Evolutionary conservation across 2,113 vertebrate genomes (phyloP), one percentile per base, ranked within the genome.

Genomic region (Rhinichthys klamathensis): DNA sequence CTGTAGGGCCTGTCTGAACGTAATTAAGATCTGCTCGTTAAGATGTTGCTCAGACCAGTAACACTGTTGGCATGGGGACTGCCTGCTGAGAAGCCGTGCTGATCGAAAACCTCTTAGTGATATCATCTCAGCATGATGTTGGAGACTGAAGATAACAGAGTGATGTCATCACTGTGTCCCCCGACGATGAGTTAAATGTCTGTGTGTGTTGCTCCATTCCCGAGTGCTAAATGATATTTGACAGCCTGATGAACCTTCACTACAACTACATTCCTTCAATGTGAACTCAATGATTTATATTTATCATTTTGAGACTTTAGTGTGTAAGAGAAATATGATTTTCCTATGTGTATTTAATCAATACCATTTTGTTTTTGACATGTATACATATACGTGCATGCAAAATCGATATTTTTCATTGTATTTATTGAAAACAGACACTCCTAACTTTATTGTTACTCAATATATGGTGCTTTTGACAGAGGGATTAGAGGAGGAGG

Each of bases 21-120:
- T 89, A 90, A 90, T 86, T 88, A 85, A 86, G 83, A 88, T 49
- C 41, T 18, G 38, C 84, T 85, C 63, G 25, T 86, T 83, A 86
- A 74, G 80, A 85, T 41, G 51, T 76, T 65, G 70, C 77, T 87
- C 15, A 61, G 75, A 65, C 79, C 30, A 35, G 78, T 41, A 78
- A 78, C 46, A 3, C 65, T 49, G 84, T 80, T 84, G 81, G 87
- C 84, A 84, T 86, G 49, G 84, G 21, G 70, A 88, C 84, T 6
- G 54, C 87, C 25, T 7, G 12, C 56, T 21, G 23, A 63, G 51
- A 78, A 67, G 35, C 60, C 21, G n/a, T 30, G 35, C 58, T 58
- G 73, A 58, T 44, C 30, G 44, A 65, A 85, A 85, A 44, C 30
- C 58, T 73, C 75, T 88, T 74, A 46, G 27, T 77, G 63, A 78